Evolutionary conservation across 2,113 vertebrate species (phyloP).

Genomic region (Oncorhynchus tshawytscha): DNA sequence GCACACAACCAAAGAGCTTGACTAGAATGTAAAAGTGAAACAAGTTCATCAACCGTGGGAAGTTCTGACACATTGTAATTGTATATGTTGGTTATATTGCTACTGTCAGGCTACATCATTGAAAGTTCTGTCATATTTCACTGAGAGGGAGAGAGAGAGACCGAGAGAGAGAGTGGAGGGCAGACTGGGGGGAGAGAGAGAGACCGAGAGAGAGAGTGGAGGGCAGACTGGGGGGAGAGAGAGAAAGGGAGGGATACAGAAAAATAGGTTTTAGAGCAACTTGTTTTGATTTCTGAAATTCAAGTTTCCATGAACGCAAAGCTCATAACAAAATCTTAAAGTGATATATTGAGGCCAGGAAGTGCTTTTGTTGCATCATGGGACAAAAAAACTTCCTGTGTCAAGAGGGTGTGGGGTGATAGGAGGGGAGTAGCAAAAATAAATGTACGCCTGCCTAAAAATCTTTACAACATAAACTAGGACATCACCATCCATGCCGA

Average conservation of each 20-base stretch:
- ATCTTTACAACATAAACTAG: neutral
- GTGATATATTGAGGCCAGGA: slow-evolving; percentile 54
- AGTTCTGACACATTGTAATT: neutral
- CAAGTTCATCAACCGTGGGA: neutral
- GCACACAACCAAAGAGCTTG: slow-evolving; percentile 82
- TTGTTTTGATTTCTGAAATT: neutral
- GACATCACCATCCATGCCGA: neutral
- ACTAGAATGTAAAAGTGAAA: slow-evolving; percentile 62
- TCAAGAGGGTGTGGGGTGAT: neutral
- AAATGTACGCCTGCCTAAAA: neutral
- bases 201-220: too few relatives aligned
- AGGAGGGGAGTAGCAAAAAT: neutral
- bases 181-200: neutral
- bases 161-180: too few relatives aligned
- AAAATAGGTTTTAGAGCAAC: neutral
- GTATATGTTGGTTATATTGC: neutral
- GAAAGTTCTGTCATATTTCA: neutral
- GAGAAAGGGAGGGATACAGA: neutral
- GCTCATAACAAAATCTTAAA: slow-evolving; percentile 23
- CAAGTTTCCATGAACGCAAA: slow-evolving; percentile 22
- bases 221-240: slow-evolving; percentile 1
- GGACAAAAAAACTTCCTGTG: slow-evolving; percentile 45
- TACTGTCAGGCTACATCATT: neutral
- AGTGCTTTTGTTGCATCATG: slow-evolving; percentile 42
- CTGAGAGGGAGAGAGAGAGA: neutral